A percentile compares a stretch with the other conserved stretches of the same genome.
Evolutionary conservation across 2,888 invertebrate species (phyloP).

Genomic region (Hydraecia micacea): DNA sequence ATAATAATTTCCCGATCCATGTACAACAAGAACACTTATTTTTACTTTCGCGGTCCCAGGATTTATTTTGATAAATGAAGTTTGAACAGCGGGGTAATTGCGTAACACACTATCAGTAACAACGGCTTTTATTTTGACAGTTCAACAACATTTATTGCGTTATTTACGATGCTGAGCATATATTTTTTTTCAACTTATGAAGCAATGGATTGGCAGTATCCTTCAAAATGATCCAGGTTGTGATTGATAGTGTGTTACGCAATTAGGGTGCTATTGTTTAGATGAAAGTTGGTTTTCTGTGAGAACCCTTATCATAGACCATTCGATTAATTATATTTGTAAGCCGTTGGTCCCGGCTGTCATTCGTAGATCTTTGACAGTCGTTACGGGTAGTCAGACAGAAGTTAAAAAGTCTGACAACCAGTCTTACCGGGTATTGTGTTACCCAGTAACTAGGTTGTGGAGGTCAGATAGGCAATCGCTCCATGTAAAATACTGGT

Average conservation of each 20-base stretch:
- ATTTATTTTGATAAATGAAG: not conserved
- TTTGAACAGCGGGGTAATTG: not conserved
- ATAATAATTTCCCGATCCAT: not conserved
- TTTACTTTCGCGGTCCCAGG: not conserved
- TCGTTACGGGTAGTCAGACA: not conserved
- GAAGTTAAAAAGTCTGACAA: not conserved
- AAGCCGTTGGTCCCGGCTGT: not conserved
- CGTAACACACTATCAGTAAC: not conserved
- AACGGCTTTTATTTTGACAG: not conserved
- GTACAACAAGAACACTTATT: not conserved
- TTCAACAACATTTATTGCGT: not conserved
- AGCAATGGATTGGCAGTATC: not conserved
- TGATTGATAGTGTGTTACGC: not conserved
- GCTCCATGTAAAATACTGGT: not conserved
- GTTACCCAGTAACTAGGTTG: not conserved
- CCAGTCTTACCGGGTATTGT: not conserved
- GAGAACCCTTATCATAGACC: not conserved
- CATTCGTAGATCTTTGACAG: not conserved
- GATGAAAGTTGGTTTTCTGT: not conserved
- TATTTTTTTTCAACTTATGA: not conserved
- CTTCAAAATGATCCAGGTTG: not conserved
- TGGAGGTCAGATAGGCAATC: not conserved
- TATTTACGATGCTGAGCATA: not conserved
- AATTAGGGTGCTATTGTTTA: not conserved
- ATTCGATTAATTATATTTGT: not conserved